Conservation (phyloP, 2,113 vertebrate genomes). For the Mesocricetus auratus region DNA sequence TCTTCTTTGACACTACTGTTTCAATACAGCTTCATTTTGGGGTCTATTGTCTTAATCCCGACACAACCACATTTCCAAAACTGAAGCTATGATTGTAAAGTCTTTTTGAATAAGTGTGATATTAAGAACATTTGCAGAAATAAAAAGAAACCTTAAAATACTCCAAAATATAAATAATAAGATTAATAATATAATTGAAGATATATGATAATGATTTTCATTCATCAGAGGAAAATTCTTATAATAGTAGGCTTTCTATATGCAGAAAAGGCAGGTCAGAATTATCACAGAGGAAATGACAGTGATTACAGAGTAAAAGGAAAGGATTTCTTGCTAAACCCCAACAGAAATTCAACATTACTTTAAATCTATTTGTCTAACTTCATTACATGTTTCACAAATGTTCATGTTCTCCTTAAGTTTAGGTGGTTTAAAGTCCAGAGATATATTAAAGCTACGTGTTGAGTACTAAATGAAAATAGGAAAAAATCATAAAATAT, state of each 20-base stretch:
- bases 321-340: not conserved
- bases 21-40: not conserved
- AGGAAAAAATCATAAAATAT: not conserved
- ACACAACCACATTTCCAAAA: not conserved
- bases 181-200: not conserved
- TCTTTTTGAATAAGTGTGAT: not conserved
- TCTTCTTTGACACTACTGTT: not conserved
- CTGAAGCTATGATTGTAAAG: not conserved
- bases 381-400: not conserved
- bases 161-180: not conserved
- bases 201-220: not conserved
- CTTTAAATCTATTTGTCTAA: not conserved
- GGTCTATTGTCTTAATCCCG: not conserved
- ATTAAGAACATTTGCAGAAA: not conserved
- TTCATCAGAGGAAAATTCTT: not conserved
- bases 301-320: constrained; percentile 5
- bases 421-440: not conserved
- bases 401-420: not conserved
- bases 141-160: not conserved
- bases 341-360: not conserved
- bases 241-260: not conserved
- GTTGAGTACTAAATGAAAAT: not conserved
- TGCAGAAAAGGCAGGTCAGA: not conserved
- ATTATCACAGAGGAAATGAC: not conserved
- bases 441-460: not conserved